Conservation (phyloP, 1,140 invertebrate genomes). For the Diprion similis region DNA sequence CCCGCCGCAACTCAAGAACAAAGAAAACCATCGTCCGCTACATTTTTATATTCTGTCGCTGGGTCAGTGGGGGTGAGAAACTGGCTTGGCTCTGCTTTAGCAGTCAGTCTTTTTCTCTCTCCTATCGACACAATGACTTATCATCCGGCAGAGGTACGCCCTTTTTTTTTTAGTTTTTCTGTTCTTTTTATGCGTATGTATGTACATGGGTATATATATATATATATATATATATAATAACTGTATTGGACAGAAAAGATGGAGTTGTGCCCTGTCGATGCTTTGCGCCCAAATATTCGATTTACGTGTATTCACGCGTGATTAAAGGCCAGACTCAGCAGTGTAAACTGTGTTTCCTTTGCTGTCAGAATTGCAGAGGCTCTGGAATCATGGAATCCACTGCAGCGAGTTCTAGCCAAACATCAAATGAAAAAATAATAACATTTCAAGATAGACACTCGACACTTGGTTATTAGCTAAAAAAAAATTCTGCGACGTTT, state of each 20-base stretch:
- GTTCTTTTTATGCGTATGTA: too few relatives aligned
- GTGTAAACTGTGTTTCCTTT: conserved; percentile 58
- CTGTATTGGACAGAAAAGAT: too few relatives aligned
- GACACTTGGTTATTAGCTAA: too few relatives aligned
- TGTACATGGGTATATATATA: too few relatives aligned
- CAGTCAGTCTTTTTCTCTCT: conserved; percentile 66
- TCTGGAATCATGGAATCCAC: conserved; percentile 59
- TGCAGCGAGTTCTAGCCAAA: conserved; percentile 51
- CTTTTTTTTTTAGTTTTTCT: too few relatives aligned
- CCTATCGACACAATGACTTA: conserved; percentile 57
- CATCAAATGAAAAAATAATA: conserved; percentile 1
- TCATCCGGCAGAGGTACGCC: background rate
- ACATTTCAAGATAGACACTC: too few relatives aligned
- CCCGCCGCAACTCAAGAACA: too few relatives aligned
- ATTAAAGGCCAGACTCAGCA: conserved; percentile 48
- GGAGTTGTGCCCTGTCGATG: background rate
- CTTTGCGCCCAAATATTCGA: background rate
- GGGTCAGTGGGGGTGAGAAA: conserved; percentile 62
- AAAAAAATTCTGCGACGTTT: too few relatives aligned
- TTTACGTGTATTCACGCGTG: background rate
- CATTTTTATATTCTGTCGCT: conserved; percentile 38
- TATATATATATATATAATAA: too few relatives aligned
- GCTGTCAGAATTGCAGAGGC: conserved; percentile 49
- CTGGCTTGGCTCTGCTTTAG: conserved; percentile 57
- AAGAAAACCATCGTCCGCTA: background rate